A percentile compares a stretch with the other conserved stretches of the same genome.
Conservation (phyloP, 2,797 vertebrate species). For the Gambelia wislizenii region DNA sequence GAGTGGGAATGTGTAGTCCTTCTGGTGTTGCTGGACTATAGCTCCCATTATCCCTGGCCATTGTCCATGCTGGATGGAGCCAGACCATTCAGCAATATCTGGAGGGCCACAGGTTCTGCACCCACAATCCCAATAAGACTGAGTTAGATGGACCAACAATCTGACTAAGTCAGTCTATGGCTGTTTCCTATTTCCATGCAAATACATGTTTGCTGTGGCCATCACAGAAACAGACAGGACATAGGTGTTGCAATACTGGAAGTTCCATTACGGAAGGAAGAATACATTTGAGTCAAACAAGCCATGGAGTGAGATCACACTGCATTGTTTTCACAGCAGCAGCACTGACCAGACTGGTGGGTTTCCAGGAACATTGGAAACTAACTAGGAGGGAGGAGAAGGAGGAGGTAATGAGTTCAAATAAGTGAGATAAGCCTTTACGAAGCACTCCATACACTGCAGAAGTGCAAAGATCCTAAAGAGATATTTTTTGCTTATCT, state of each 20-base stretch:
- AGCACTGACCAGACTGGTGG: not conserved
- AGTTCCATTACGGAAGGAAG: not conserved
- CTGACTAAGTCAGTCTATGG: not conserved
- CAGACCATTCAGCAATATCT: not conserved
- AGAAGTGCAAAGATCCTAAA: not conserved
- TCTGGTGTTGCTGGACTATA: not conserved
- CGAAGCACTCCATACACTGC: not conserved
- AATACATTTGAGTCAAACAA: not conserved
- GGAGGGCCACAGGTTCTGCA: not conserved
- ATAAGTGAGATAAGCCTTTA: not conserved
- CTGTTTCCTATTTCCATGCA: not conserved
- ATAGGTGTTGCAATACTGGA: not conserved
- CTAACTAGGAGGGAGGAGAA: not conserved
- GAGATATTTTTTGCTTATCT: not conserved
- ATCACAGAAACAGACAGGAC: not conserved
- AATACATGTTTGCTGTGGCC: not conserved
- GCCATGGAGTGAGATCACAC: not conserved
- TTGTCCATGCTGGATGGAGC: not conserved
- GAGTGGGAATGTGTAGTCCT: not conserved
- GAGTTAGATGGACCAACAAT: not conserved
- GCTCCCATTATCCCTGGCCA: not conserved
- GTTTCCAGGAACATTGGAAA: slow-evolving; percentile 11
- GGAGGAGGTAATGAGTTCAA: not conserved
- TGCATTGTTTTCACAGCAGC: not conserved
- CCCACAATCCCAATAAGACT: not conserved